phyloP scores from a whole-genome alignment of 2,113 vertebrate species.

The Toxotes jaculatrix region DNA sequence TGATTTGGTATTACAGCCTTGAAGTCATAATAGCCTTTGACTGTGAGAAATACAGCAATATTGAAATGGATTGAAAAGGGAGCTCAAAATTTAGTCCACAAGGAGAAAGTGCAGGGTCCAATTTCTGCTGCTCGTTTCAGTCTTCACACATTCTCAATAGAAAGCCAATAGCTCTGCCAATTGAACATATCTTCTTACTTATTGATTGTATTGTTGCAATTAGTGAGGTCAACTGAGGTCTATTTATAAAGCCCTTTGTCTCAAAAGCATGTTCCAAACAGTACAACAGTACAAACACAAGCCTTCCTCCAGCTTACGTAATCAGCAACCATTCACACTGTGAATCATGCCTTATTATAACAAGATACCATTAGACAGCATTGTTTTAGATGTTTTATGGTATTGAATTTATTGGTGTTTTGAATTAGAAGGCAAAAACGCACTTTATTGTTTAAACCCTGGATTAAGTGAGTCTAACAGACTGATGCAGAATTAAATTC shows the following conservation, averaged over 20 bases:
- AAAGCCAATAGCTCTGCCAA: slow-evolving; percentile 31
- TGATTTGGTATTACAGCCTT: slow-evolving; percentile 64
- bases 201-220: slow-evolving; percentile 48
- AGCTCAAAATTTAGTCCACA: slow-evolving; percentile 37
- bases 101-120: slow-evolving; percentile 27
- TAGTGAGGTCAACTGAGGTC: slow-evolving; percentile 41
- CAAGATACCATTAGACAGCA: background rate
- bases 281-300: background rate
- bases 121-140: slow-evolving; percentile 36
- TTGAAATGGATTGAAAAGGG: slow-evolving; percentile 54
- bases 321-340: slow-evolving; percentile 5
- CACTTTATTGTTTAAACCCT: slow-evolving; percentile 1
- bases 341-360: background rate
- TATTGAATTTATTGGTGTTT: background rate
- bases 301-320: background rate
- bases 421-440: background rate
- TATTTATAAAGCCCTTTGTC: slow-evolving; percentile 29
- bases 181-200: slow-evolving; percentile 33
- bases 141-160: slow-evolving; percentile 48
- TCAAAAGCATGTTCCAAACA: background rate
- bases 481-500: background rate
- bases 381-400: background rate
- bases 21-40: slow-evolving; percentile 68
- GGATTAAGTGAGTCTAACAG: background rate
- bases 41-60: slow-evolving; percentile 51